Conservation (phyloP, 2,113 vertebrate genomes). For the Cynopterus brachyotis region DNA sequence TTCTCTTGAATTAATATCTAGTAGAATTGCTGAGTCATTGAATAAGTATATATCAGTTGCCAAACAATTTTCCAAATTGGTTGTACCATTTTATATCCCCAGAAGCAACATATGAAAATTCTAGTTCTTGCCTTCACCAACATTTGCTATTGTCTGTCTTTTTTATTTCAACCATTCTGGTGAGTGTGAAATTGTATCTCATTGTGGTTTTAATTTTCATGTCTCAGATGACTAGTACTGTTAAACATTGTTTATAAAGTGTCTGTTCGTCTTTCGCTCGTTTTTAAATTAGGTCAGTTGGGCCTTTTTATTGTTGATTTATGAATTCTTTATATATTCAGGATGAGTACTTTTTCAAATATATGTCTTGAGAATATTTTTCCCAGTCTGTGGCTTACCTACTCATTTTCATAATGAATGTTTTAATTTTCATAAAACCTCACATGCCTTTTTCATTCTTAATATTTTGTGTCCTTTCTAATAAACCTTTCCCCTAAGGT, state of each 20-base stretch:
- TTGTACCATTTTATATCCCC: background rate
- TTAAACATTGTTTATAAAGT: background rate
- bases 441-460: background rate
- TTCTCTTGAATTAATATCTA: background rate
- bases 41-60: background rate
- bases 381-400: background rate
- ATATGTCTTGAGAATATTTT: background rate
- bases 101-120: background rate
- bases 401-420: slow-evolving; percentile 20
- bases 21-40: background rate
- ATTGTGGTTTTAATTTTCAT: background rate
- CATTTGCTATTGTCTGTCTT: background rate
- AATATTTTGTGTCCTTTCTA: slow-evolving; percentile 31
- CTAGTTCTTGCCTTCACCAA: background rate
- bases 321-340: background rate
- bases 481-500: slow-evolving; percentile 16
- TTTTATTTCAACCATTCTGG: background rate
- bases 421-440: slow-evolving; percentile 5
- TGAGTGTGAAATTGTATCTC: background rate
- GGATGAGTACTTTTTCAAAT: background rate
- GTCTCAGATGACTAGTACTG: background rate
- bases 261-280: background rate
- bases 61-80: background rate
- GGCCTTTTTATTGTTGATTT: background rate
- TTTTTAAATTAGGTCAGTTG: background rate